A percentile compares a stretch with the other conserved stretches of the same genome.
These are phyloP conservation scores for Baryphthengus martii DNA, from an alignment of 2,113 vertebrate genomes.

Conservation along the genomic window DNA sequence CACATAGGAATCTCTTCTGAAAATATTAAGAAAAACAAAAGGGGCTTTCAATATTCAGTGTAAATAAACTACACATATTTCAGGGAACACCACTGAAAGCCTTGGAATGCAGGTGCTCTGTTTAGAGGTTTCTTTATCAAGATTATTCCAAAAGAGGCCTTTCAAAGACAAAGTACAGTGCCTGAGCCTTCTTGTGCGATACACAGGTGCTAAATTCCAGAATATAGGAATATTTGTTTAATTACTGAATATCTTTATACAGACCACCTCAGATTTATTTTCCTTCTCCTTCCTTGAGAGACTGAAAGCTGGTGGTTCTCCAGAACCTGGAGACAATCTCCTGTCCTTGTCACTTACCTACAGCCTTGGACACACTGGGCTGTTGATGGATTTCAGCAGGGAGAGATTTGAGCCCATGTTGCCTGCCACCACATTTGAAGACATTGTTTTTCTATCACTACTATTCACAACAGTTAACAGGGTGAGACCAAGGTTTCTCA, in stretches of 20 bases:
- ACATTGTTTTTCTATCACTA: not conserved
- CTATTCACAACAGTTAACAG: not conserved
- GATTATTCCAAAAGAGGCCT: not conserved
- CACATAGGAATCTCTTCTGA: not conserved
- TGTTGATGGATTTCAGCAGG: not conserved
- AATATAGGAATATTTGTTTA: not conserved
- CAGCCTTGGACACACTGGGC: not conserved
- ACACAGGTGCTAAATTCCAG: not conserved
- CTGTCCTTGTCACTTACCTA: not conserved
- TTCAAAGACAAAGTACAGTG: not conserved
- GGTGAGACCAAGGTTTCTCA: not conserved
- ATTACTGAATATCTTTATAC: not conserved
- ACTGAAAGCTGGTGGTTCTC: fast-evolving
- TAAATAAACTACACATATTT: not conserved
- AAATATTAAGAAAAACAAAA: not conserved
- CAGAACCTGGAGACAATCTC: not conserved
- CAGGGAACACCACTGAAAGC: not conserved
- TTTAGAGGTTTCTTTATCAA: not conserved
- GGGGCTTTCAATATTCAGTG: not conserved
- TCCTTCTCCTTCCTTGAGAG: not conserved
- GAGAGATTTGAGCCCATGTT: not conserved
- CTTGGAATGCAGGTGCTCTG: not conserved
- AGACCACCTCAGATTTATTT: not conserved
- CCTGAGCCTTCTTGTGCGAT: not conserved
- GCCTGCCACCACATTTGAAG: not conserved